phyloP scores from a whole-genome alignment of 2,888 invertebrate genomes.

The Mythimna ferrago region DNA sequence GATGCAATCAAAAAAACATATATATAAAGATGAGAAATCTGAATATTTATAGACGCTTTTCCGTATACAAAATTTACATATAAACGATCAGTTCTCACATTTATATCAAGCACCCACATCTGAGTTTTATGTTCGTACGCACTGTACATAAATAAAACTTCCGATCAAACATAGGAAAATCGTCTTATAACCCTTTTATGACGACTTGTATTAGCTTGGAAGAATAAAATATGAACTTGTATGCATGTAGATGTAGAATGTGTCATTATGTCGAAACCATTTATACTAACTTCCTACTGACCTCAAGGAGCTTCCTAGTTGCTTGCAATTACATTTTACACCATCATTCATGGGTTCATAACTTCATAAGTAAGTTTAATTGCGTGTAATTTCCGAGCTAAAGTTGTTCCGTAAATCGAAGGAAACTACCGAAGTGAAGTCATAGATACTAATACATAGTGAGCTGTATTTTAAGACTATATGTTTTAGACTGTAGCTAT shows the following conservation, averaged over 20 bases:
- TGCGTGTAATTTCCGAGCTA: constrained; percentile 32
- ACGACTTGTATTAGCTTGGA: constrained; percentile 23
- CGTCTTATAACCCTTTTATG: constrained; percentile 12
- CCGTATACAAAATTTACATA: constrained; percentile 56
- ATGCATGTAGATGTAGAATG: constrained; percentile 49
- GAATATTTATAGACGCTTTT: constrained; percentile 45
- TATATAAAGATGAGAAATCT: constrained; percentile 31
- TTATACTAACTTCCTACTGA: constrained; percentile 62
- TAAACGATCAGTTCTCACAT: constrained; percentile 55
- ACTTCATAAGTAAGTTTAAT: constrained; percentile 48
- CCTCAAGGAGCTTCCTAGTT: constrained; percentile 68
- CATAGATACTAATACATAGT: constrained; percentile 9
- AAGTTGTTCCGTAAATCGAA: constrained; percentile 36
- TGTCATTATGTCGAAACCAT: constrained; percentile 60
- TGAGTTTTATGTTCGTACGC: constrained; percentile 42
- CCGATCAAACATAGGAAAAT: constrained; percentile 20
- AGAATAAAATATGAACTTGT: constrained; percentile 16
- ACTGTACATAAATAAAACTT: constrained; percentile 35
- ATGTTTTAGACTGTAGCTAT: not conserved
- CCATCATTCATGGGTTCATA: constrained; percentile 55
- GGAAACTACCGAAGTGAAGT: constrained; percentile 33
- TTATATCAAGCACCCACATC: constrained; percentile 41
- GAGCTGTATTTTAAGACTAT: constrained; percentile 9
- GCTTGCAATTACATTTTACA: constrained; percentile 44
- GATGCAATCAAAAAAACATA: constrained; percentile 23